phyloP scores from a whole-genome alignment of 2,113 vertebrate species.

The Irena cyanogastra region DNA sequence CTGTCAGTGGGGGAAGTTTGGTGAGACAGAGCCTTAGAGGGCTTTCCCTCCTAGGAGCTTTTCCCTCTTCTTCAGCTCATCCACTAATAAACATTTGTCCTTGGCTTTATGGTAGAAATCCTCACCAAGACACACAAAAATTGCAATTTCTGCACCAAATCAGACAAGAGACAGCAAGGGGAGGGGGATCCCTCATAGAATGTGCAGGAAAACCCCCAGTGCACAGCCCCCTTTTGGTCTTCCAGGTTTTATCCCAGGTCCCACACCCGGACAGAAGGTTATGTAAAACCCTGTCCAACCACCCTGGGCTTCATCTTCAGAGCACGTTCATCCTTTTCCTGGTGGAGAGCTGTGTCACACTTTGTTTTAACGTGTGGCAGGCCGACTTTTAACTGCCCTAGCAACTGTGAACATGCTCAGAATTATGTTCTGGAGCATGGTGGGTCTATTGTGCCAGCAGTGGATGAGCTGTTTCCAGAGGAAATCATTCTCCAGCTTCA shows the following conservation, averaged over 20 bases:
- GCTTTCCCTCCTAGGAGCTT: neutral
- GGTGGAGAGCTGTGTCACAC: neutral
- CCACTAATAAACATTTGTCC: neutral
- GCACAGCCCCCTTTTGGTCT: neutral
- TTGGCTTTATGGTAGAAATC: neutral
- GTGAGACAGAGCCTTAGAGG: neutral
- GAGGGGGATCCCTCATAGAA: fast-evolving
- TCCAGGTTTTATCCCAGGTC: neutral
- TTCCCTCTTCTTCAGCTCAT: neutral
- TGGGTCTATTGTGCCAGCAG: neutral
- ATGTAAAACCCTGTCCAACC: neutral
- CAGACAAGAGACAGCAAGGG: neutral
- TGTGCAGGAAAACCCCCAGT: neutral
- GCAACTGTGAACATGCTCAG: neutral
- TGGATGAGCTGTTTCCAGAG: neutral
- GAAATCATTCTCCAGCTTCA: neutral
- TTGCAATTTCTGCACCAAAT: neutral
- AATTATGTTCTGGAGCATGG: neutral
- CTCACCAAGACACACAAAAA: neutral
- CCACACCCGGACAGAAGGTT: neutral
- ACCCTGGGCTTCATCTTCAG: neutral
- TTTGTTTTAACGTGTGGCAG: neutral
- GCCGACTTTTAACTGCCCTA: neutral
- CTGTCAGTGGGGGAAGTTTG: neutral
- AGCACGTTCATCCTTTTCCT: neutral